phyloP scores from a whole-genome alignment of 2,888 invertebrate genomes.

The Vannuccia rotundouncinata region DNA sequence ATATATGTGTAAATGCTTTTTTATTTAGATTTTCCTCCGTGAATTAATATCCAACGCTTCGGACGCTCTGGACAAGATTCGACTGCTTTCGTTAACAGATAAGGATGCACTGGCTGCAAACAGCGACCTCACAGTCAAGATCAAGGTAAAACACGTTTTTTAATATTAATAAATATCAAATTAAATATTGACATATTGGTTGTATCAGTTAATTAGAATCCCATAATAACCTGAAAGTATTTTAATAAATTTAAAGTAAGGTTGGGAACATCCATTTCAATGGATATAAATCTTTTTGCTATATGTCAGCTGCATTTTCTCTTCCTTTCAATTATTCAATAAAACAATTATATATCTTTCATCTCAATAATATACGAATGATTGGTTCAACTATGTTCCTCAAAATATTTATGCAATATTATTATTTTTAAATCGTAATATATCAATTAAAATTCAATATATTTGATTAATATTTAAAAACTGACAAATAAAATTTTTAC shows the following conservation, averaged over 20 bases:
- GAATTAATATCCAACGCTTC: constrained; percentile 98
- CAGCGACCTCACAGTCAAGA: constrained; percentile 77
- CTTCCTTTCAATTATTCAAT: neutral
- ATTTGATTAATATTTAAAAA: no score
- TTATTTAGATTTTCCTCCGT: constrained; percentile 76
- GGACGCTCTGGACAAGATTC: constrained; percentile 95
- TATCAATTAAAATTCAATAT: no score
- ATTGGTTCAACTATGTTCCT: neutral
- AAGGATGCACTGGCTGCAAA: constrained; percentile 70
- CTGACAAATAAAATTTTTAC: no score
- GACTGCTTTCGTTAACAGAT: constrained; percentile 82
- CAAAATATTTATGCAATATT: no score
- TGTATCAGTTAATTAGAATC: neutral
- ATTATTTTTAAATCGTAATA: no score
- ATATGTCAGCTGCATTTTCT: constrained; percentile 8
- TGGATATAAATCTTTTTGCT: neutral
- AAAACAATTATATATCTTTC: neutral
- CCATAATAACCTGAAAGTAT: constrained; percentile 13
- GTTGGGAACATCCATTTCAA: no score
- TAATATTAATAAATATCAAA: constrained; percentile 48
- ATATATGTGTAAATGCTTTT: neutral
- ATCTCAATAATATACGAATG: neutral
- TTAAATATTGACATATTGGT: neutral
- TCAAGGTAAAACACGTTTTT: constrained; percentile 63
- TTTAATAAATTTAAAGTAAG: no score